Base-by-base conservation (phyloP, 2,797 vertebrate genomes). In the Notoglanidium macrostoma region DNA sequence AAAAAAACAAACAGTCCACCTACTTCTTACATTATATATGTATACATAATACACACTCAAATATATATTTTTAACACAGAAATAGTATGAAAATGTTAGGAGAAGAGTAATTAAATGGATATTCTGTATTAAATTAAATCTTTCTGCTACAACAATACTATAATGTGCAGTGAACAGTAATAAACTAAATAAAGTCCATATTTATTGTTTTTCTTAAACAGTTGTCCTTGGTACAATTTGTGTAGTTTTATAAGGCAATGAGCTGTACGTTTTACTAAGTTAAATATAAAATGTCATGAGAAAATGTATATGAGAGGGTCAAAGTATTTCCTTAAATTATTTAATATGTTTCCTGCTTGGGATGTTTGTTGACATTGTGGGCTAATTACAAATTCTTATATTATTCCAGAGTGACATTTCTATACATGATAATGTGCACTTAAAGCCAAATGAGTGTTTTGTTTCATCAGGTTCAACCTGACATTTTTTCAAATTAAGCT, bases 1-100 rank as follows among this genome's bases (percentile, higher is more conserved):
- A 8, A 80, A 80, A 85, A 83, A 86, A 73, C 15, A 63, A 88
- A 76, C 67, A 67, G 73, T 72, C 23, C 73, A 88, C 68, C 67
- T 78, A 76, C n/a, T 9, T 9, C 9, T 61, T 84, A 63, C 46
- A 55, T 32, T 85, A 63, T 72, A 29, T 15, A 46, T 46, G 23
- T 63, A 26, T n/a, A 44, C 1, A n/a, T 12, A 15, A 40, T 26
- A 26, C 23, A 44, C 57, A n/a, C 6, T 7, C 8, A 63, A 81
- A 61, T 80, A 59, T 40, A 32, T 55, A 9, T 1, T 14, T 78
- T 55, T 78, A 55, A 9, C 17, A 35, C 76, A 78, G 74, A 55
- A 77, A 77, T 21, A 29, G 7, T 21, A 77, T 54, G 2, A 32
- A 55, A 32, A 54, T 77, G 17, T 74, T 74, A 72, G 32, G 7